phyloP scores from a whole-genome alignment of 2,113 vertebrate species.

The Myrmecobius fasciatus region DNA sequence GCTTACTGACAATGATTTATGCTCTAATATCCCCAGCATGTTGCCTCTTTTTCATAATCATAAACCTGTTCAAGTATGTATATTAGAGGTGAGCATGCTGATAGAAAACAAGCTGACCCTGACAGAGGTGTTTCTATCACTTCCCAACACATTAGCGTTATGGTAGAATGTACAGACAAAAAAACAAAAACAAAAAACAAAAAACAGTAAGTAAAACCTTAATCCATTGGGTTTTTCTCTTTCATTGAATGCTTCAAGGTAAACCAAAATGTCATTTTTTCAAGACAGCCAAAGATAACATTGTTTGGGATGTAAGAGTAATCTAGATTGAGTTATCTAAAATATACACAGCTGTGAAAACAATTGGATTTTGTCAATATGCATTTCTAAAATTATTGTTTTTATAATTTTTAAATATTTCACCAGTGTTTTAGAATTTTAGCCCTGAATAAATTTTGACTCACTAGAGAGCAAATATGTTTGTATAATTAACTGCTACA shows the following conservation, averaged over 20 bases:
- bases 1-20: constrained; percentile 65
- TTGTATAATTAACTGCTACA: background rate
- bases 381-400: background rate
- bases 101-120: constrained; percentile 65
- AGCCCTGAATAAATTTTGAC: background rate
- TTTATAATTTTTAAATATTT: background rate
- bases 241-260: background rate
- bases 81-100: constrained; percentile 53
- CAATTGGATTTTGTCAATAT: background rate
- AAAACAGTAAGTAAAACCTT: constrained; percentile 19
- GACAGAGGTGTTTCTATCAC: background rate
- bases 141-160: background rate
- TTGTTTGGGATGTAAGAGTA: background rate
- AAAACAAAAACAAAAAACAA: background rate
- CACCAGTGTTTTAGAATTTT: background rate
- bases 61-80: constrained; percentile 50
- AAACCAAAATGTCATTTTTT: constrained; percentile 26
- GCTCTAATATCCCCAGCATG: constrained; percentile 53
- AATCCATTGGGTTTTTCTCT: background rate
- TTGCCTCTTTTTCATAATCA: constrained; percentile 68
- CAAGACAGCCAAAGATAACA: background rate
- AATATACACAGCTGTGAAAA: background rate
- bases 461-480: background rate
- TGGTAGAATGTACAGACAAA: constrained; percentile 5
- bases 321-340: background rate